Conservation (phyloP, 2,888 invertebrate genomes). For the Panopea generosa region DNA sequence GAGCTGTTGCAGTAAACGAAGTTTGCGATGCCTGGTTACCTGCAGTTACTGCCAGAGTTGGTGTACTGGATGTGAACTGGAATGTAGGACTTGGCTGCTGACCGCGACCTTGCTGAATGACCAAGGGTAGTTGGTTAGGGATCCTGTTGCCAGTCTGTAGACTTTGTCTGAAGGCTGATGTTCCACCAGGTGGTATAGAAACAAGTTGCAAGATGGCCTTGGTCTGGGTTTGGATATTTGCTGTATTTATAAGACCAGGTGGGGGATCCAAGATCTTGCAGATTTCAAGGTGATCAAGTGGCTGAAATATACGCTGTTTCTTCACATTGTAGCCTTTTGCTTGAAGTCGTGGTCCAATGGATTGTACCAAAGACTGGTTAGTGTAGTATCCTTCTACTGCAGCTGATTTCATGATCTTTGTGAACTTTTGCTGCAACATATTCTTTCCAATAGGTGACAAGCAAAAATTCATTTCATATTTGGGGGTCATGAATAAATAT, state of each 20-base stretch:
- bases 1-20: background rate
- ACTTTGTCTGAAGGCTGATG: background rate
- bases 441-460: constrained; percentile 13
- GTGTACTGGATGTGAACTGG: too few species aligned
- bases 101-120: too few species aligned
- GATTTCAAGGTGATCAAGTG: constrained; percentile 16
- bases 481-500: constrained; percentile 22
- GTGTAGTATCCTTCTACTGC: constrained; percentile 31
- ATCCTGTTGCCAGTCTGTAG: background rate
- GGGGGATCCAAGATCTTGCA: constrained; percentile 37
- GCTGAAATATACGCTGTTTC: constrained; percentile 1
- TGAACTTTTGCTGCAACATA: constrained; percentile 24
- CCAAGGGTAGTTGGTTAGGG: too few species aligned
- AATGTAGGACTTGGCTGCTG: too few species aligned
- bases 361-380: constrained; percentile 22
- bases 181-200: background rate
- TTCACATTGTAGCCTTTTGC: constrained; percentile 12
- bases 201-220: constrained; percentile 3
- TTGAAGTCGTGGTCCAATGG: constrained; percentile 3
- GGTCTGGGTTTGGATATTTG: constrained; percentile 1
- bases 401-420: constrained; percentile 25
- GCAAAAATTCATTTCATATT: constrained; percentile 1
- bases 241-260: background rate
- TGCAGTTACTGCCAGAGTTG: background rate
- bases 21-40: background rate